These are phyloP conservation scores for Dicaeum eximium DNA, from an alignment of 2,113 vertebrate species.

Conservation along the genomic window DNA sequence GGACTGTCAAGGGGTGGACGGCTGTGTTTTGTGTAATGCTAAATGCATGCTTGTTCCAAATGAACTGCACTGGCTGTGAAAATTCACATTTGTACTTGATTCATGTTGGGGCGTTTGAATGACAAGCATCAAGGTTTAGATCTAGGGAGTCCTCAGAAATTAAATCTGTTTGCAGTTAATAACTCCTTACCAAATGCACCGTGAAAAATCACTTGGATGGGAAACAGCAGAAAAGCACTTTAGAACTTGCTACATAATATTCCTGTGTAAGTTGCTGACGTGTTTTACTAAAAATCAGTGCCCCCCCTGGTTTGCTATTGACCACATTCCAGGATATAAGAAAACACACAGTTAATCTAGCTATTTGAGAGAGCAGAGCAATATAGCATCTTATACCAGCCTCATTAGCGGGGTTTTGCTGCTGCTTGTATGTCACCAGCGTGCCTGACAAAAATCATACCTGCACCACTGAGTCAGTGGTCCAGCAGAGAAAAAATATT, in stretches of 20 bases:
- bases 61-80: slow-evolving; percentile 33
- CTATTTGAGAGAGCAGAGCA: background rate
- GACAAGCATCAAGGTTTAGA: slow-evolving; percentile 22
- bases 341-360: slow-evolving; percentile 45
- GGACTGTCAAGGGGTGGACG: background rate
- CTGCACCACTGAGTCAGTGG: background rate
- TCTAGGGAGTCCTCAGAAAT: slow-evolving; percentile 13
- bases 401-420: slow-evolving; percentile 11
- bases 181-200: slow-evolving; percentile 27
- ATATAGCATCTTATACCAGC: background rate
- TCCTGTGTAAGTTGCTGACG: slow-evolving; percentile 24
- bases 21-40: slow-evolving; percentile 35
- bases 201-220: slow-evolving; percentile 52
- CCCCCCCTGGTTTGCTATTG: background rate
- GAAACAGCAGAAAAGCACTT: slow-evolving; percentile 34
- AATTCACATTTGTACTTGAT: slow-evolving; percentile 43
- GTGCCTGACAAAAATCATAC: slow-evolving; percentile 11
- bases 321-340: slow-evolving; percentile 3
- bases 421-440: slow-evolving; percentile 3
- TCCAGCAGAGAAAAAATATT: background rate
- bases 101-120: background rate
- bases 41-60: slow-evolving; percentile 36
- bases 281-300: slow-evolving; percentile 18
- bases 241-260: slow-evolving; percentile 37
- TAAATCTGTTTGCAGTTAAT: slow-evolving; percentile 62